Conservation (phyloP, 2,113 vertebrate genomes). For the Ceuthmochares aereus region DNA sequence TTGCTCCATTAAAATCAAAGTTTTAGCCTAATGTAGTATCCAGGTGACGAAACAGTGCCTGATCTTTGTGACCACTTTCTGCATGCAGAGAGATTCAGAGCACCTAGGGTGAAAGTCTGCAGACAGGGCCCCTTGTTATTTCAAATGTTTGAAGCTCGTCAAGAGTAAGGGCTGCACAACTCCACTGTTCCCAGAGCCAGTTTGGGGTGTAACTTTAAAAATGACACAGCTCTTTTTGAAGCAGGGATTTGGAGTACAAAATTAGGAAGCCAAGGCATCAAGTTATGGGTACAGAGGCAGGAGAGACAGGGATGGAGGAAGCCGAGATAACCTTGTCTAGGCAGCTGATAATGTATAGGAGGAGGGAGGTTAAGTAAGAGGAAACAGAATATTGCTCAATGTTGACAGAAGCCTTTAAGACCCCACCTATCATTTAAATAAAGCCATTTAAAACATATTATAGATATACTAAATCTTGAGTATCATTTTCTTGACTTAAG, state of each 20-base stretch:
- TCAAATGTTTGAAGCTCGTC: neutral
- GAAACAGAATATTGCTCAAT: neutral
- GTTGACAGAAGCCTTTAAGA: neutral
- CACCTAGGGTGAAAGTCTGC: neutral
- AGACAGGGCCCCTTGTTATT: neutral
- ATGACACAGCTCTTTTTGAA: neutral
- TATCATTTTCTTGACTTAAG: neutral
- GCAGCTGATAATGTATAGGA: neutral
- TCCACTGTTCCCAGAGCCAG: neutral
- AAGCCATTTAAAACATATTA: neutral
- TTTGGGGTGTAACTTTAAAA: neutral
- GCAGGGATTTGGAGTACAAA: neutral
- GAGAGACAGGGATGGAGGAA: neutral
- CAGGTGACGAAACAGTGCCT: neutral
- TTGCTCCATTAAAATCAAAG: neutral
- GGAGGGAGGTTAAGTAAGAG: neutral
- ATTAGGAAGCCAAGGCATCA: neutral
- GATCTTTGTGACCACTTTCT: fast-evolving
- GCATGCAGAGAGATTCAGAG: fast-evolving
- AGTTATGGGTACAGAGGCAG: neutral
- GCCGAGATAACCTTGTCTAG: neutral
- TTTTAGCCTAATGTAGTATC: neutral
- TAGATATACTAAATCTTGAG: neutral
- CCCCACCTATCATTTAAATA: neutral
- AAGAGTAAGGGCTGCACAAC: neutral